Conservation (phyloP, 2,888 invertebrate species). For the Ornithoptera priamus region DNA sequence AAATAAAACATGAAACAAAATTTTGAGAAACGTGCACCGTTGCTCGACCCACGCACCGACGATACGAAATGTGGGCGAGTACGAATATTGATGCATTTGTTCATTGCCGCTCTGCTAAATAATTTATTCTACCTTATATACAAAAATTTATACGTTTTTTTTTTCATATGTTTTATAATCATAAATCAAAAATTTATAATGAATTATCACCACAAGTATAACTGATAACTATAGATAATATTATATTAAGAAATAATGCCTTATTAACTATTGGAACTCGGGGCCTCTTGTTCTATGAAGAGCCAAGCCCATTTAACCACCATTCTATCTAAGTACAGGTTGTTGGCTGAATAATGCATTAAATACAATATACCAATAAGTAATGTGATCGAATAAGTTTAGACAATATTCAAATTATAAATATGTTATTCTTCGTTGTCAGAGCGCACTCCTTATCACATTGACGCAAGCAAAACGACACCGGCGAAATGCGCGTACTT, state of each 20-base stretch:
- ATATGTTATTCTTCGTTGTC: conserved; percentile 31
- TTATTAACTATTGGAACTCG: too few species aligned
- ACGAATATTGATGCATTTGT: conserved; percentile 59
- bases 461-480: conserved; percentile 28
- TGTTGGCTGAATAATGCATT: neutral
- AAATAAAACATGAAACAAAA: conserved; percentile 28
- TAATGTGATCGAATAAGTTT: neutral
- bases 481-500: conserved; percentile 30
- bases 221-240: neutral
- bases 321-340: too few species aligned
- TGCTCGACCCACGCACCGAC: conserved; percentile 47
- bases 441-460: conserved; percentile 34
- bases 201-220: neutral
- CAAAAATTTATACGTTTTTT: neutral
- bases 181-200: neutral
- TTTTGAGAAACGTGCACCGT: conserved; percentile 41
- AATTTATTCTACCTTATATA: neutral
- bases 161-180: neutral
- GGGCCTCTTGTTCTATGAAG: too few species aligned
- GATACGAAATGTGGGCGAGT: conserved; percentile 52
- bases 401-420: neutral
- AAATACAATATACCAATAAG: neutral
- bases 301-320: too few species aligned
- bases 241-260: neutral
- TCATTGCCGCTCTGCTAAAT: conserved; percentile 45